Percentiles rank a stretch among this genome's conserved stretches.
phyloP scores from a whole-genome alignment of 1,140 invertebrate species.

The Bombus fervidus region DNA sequence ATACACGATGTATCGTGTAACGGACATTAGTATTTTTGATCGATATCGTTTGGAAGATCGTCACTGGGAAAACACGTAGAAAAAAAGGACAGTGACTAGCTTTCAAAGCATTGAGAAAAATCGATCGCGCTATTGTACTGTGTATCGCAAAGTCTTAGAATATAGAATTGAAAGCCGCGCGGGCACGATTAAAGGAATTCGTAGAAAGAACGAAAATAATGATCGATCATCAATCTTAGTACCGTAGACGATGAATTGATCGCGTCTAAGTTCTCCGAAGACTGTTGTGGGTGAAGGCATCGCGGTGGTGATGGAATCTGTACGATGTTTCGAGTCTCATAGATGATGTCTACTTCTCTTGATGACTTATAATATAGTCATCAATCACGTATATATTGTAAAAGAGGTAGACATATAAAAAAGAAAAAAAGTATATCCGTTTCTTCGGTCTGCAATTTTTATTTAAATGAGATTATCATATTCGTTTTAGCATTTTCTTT shows the following conservation, averaged over 20 bases:
- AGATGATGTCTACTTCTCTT: neutral
- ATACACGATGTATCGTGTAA: slow-evolving; percentile 26
- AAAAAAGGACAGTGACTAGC: neutral
- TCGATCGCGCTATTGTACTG: neutral
- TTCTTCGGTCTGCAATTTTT: neutral
- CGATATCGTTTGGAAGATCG: slow-evolving; percentile 2
- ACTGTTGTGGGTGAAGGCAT: slow-evolving; percentile 46
- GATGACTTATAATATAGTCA: neutral
- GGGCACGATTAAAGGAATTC: neutral
- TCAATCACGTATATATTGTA: neutral
- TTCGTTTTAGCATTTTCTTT: neutral
- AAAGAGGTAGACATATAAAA: neutral
- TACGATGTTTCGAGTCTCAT: slow-evolving; percentile 15
- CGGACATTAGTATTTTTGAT: slow-evolving; percentile 14
- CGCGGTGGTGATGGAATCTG: slow-evolving; percentile 42
- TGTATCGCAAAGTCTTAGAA: neutral
- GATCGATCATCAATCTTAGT: slow-evolving; percentile 8
- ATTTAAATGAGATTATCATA: neutral
- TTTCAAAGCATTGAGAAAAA: neutral
- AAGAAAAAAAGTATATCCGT: neutral
- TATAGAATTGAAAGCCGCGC: neutral
- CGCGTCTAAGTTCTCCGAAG: slow-evolving; percentile 27
- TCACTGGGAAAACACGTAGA: neutral
- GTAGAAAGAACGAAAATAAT: neutral
- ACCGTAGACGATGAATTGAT: neutral